A percentile compares a stretch with the other conserved stretches of the same genome.
These are phyloP conservation scores for Lycocerus yunnanus DNA, from an alignment of 2,888 invertebrate genomes.

Conservation along the genomic window DNA sequence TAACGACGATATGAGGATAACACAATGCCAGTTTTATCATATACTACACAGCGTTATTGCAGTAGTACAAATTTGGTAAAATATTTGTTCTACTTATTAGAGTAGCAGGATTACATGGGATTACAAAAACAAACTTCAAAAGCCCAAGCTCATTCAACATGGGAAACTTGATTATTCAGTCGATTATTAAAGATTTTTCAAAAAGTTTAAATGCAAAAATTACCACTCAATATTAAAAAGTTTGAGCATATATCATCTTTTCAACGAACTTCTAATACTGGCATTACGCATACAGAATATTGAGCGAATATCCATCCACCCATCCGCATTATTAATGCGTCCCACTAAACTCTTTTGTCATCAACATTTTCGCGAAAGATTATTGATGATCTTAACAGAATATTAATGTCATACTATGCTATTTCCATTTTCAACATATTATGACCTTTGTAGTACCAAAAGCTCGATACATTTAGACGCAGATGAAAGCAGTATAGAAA, in stretches of 20 bases:
- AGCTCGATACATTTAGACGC: neutral
- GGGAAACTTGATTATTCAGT: neutral
- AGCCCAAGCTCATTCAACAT: neutral
- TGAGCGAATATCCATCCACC: conserved; percentile 6
- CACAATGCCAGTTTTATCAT: neutral
- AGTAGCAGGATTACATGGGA: conserved; percentile 14
- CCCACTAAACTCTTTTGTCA: conserved; percentile 9
- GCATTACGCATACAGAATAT: neutral
- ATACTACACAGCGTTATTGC: neutral
- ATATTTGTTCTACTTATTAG: neutral
- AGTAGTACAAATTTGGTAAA: neutral
- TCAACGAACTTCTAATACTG: neutral
- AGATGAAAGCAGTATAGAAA: neutral
- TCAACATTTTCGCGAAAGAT: conserved; percentile 5
- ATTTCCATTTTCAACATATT: neutral
- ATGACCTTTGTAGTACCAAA: neutral
- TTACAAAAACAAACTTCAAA: conserved; percentile 6
- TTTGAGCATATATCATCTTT: neutral
- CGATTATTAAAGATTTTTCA: neutral
- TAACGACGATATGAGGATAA: neutral
- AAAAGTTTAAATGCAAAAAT: neutral
- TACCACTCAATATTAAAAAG: neutral
- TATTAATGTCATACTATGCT: conserved; percentile 1
- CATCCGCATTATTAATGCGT: conserved; percentile 9
- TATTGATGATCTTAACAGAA: conserved; percentile 16